Base-by-base conservation (phyloP, 2,113 vertebrate species). In the Halcyon senegalensis region DNA sequence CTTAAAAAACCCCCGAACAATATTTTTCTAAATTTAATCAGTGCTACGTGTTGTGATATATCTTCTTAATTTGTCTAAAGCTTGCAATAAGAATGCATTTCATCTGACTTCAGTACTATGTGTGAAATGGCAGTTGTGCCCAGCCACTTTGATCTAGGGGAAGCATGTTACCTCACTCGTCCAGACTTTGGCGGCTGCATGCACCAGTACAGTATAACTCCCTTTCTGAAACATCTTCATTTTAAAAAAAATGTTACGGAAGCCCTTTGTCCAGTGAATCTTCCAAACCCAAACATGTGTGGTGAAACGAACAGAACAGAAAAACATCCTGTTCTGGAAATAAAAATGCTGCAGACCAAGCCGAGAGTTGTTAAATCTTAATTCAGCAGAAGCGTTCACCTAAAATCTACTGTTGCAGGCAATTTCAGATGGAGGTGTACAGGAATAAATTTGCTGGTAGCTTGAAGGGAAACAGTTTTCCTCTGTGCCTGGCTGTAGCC, bases 21-120 rank as follows among this genome's bases (percentile, higher is more conserved):
- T 94, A 95, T 94, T 97, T 97, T 97, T 96, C 44, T 94, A 94
- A 94, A 89, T 35, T 56, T 84, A 67, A 81, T 87, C 43, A 73
- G 10, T 85, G 44, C 35, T 82, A 60, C 59, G 19, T 96, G 35
- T 84, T 93, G 58, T 76, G 80, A 9, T 94, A 24, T 75, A 6
- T 80, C 46, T 83, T 67, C 58, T 83, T 63, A 62, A 63, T 90
- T 75, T 73, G 21, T 75, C 53, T 80, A 70, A 83, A 88, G 78
- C 75, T 91, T 94, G 43, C 10, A 1, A 11, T 89, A 59, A 84
- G 41, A 66, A 43, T 33, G 16, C 23, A 46, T 62, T 93, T 93
- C 25, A 74, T 80, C 75, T 92, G 66, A 87, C 48, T 84, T 72
- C 31, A 55, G 8, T 92, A 43, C 28, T 35, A 2, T 25, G 59